A percentile compares a stretch with the other conserved stretches of the same genome.
Conservation (phyloP, 1,140 invertebrate species). For the Olivierus martensii region DNA sequence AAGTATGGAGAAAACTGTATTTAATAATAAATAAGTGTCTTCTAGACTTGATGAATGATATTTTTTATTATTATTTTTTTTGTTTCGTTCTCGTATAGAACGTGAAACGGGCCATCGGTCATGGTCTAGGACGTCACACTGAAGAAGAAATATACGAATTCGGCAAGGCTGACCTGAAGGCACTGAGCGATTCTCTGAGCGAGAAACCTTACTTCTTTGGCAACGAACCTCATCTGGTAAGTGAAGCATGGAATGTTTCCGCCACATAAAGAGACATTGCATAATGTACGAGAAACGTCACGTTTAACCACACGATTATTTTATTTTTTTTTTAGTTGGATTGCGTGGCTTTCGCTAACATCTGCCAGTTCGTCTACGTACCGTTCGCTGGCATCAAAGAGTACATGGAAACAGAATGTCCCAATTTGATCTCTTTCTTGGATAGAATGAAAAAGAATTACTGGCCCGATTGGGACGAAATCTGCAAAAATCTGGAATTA, state of each 20-base stretch:
- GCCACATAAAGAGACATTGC: too few relatives aligned
- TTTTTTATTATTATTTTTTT: conserved; percentile 10
- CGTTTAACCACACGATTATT: too few relatives aligned
- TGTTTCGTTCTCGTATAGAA: conserved; percentile 39
- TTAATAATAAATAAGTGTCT: not conserved
- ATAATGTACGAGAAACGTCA: too few relatives aligned
- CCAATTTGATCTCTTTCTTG: conserved; percentile 23
- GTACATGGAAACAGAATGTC: conserved; percentile 21
- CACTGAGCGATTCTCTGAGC: conserved; percentile 69
- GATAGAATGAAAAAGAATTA: conserved; percentile 37
- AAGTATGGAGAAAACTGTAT: conserved; percentile 7
- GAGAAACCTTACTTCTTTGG: conserved; percentile 91
- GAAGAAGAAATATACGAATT: conserved; percentile 79
- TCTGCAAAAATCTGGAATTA: conserved; percentile 61
- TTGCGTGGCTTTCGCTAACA: conserved; percentile 21
- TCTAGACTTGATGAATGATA: conserved; percentile 12
- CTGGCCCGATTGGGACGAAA: conserved; percentile 78
- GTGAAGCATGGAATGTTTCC: conserved; percentile 13
- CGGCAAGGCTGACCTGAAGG: conserved; percentile 75
- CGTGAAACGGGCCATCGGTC: conserved; percentile 55
- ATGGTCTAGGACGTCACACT: conserved; percentile 76
- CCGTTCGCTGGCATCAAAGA: conserved; percentile 20
- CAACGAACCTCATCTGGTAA: conserved; percentile 69
- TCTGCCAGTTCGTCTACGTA: conserved; percentile 20
- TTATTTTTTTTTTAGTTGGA: conserved; percentile 19